A percentile compares a stretch with the other conserved stretches of the same genome.
phyloP scores from a whole-genome alignment of 2,797 vertebrate species.

The Miichthys miiuy region DNA sequence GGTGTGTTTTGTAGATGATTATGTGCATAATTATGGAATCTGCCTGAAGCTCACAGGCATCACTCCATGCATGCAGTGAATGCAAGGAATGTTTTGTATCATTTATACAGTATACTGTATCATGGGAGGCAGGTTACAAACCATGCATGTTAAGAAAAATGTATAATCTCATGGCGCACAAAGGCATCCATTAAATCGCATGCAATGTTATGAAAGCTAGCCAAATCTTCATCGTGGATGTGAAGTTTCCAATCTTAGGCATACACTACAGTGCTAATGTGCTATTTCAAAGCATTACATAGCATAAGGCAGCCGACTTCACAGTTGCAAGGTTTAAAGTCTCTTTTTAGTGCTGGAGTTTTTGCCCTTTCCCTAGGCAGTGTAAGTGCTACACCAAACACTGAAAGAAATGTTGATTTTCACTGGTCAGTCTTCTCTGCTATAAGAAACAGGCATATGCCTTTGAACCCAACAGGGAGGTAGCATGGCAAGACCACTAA shows the following conservation, averaged over 20 bases:
- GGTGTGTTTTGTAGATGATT: too few relatives aligned
- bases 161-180: background rate
- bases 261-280: conserved; percentile 18
- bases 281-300: conserved; percentile 30
- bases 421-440: conserved; percentile 54
- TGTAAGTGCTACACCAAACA: conserved; percentile 41
- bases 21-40: too few relatives aligned
- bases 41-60: too few relatives aligned
- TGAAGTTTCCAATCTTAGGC: conserved; percentile 13
- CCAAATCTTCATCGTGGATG: too few relatives aligned
- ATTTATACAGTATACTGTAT: background rate
- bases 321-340: conserved; percentile 49
- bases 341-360: conserved; percentile 41
- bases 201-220: conserved; percentile 7
- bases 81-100: background rate
- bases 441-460: conserved; percentile 51
- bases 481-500: conserved; percentile 34
- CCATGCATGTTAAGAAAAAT: conserved; percentile 6
- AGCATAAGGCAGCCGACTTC: conserved; percentile 14
- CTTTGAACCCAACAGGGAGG: conserved; percentile 59
- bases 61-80: background rate
- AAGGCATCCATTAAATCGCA: conserved; percentile 6
- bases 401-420: conserved; percentile 54
- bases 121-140: background rate
- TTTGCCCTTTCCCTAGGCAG: conserved; percentile 45